Evolutionary conservation across 2,797 vertebrate species (phyloP).

Genomic region (Acanthurus leucopareius): DNA sequence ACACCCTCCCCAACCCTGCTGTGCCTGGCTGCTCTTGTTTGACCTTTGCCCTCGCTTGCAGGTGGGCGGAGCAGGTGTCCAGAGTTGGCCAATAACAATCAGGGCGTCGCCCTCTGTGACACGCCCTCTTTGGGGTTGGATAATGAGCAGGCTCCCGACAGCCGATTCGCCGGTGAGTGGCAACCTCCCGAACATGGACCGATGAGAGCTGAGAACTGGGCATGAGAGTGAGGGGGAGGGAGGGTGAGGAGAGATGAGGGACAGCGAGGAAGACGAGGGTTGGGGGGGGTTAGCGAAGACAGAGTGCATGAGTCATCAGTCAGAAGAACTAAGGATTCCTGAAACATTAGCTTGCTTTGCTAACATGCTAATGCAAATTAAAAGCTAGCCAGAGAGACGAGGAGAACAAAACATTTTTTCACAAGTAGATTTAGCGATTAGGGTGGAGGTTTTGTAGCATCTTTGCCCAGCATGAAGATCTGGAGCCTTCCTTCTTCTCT

Average conservation of each 20-base stretch:
- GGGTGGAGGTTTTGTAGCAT: constrained; percentile 38
- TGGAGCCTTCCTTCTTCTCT: constrained; percentile 68
- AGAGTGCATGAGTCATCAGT: constrained; percentile 52
- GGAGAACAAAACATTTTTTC: background rate
- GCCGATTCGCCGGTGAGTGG: constrained; percentile 99
- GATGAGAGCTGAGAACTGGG: constrained; percentile 76
- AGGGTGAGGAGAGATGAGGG: constrained; percentile 30
- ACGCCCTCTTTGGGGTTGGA: constrained; percentile 97
- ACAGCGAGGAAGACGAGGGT: constrained; percentile 13
- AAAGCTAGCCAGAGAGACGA: background rate
- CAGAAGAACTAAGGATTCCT: constrained; percentile 21
- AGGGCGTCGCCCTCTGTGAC: constrained; percentile 90
- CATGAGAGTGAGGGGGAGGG: constrained; percentile 40
- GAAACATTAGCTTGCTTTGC: constrained; percentile 24
- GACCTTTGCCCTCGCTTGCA: constrained; percentile 97
- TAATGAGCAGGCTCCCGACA: constrained; percentile 98
- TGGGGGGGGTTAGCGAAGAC: background rate
- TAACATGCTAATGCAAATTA: constrained; percentile 20
- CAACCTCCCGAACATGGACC: constrained; percentile 93
- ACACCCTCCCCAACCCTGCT: constrained; percentile 53
- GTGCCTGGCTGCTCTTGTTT: constrained; percentile 91
- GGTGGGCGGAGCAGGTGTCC: constrained; percentile 97
- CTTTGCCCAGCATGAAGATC: constrained; percentile 66
- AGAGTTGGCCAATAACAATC: constrained; percentile 99
- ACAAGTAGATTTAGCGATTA: background rate